phyloP scores from a whole-genome alignment of 2,113 vertebrate genomes.

The Lipophrys pholis region DNA sequence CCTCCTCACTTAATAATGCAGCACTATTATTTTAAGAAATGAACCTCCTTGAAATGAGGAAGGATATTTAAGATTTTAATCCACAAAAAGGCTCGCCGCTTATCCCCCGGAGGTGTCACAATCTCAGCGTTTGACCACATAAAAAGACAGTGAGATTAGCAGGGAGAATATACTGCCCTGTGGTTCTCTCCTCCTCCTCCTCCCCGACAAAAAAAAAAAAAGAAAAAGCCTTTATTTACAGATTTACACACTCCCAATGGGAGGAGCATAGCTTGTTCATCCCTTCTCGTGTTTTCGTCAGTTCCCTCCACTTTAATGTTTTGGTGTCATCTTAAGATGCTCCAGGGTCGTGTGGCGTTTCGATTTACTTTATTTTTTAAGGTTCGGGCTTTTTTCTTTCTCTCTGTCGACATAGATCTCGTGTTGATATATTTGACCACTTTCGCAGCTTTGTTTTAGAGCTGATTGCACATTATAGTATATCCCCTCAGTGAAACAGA shows the following conservation, averaged over 20 bases:
- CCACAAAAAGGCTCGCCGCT: constrained; percentile 53
- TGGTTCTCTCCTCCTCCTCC: constrained; percentile 46
- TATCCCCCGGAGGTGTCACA: constrained; percentile 61
- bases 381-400: constrained; percentile 1
- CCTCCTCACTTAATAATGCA: constrained; percentile 34
- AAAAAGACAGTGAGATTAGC: constrained; percentile 75
- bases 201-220: constrained; percentile 26
- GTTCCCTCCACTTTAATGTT: constrained; percentile 48
- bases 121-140: constrained; percentile 72
- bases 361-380: constrained; percentile 15
- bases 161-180: constrained; percentile 60
- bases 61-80: constrained; percentile 65
- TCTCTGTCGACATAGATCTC: not conserved
- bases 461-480: constrained; percentile 33
- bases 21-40: constrained; percentile 50
- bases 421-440: not conserved
- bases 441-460: constrained; percentile 30
- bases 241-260: constrained; percentile 73
- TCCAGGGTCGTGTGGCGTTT: constrained; percentile 62
- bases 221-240: constrained; percentile 72
- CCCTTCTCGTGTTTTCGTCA: constrained; percentile 64
- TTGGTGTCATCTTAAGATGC: constrained; percentile 64
- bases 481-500: constrained; percentile 51
- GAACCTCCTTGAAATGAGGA: constrained; percentile 43
- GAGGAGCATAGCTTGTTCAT: constrained; percentile 70